Base-by-base conservation (phyloP, 2,888 invertebrate genomes). In the Apoda limacodes region DNA sequence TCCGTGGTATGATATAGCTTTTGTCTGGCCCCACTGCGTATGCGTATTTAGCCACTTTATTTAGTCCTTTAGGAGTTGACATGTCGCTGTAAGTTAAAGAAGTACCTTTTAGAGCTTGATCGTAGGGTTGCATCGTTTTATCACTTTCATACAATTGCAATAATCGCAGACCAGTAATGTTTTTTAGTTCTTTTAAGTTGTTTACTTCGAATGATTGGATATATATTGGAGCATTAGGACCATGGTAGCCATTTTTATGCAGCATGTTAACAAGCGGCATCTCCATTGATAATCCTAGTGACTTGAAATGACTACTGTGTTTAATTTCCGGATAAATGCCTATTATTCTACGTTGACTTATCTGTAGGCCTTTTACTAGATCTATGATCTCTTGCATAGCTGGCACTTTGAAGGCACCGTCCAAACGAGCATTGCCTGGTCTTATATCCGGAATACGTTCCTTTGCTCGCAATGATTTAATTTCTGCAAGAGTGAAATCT, bases 241-340 rank as follows among this genome's bases (percentile, higher is more conserved):
- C 64, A 4, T 35, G 25, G 38, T 76, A 80, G 5, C 71, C 70
- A 30, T 75, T 76, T 9, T 30, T 52, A 38, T 70, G 67, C 2
- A 80, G 55, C 20, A 59, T 52, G 9, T 72, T 62, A 0, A 75
- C 71, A 6, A 78, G 39, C 2, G 58, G 54, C 23, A 45, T 42
- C 42, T 80, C 78, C 68, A 80, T 69, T 3, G 67, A 50, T 14
- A 78, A 45, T 3, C 62, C 68, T 4, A 74, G 38, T 2, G 40
- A 48, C 43, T 67, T 60, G 28, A 78, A 80, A 42, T 80, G 72
- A 13, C 65, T 64, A 1, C 48, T 43, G 28, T 78, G 72, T 50
- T 78, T 80, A 19, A 76, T 70, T 54, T 80, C 78, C 10, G 70
- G 71, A 32, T 74, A 75, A 25, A 80, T 60, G 5, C 78, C 78